Evolutionary conservation across 2,797 vertebrate genomes (phyloP).

Genomic region (Liparis tanakae): DNA sequence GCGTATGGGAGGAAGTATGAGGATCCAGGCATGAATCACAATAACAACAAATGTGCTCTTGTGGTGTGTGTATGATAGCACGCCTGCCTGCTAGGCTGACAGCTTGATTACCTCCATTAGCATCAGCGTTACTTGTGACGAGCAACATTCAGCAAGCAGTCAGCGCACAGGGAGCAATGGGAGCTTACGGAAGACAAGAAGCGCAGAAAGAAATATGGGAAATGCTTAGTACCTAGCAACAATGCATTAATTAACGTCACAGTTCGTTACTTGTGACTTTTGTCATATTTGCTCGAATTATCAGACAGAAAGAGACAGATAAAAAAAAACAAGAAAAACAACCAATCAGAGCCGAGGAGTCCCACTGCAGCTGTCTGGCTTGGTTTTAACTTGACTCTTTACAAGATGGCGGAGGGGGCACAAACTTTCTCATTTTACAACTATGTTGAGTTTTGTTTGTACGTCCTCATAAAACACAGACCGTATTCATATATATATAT

Average conservation of each 20-base stretch:
- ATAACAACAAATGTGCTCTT: conserved; percentile 43
- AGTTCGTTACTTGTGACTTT: neutral
- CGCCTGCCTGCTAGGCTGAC: conserved; percentile 51
- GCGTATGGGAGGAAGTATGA: conserved; percentile 23
- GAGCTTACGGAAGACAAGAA: conserved; percentile 13
- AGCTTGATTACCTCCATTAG: conserved; percentile 70
- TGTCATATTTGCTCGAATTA: neutral
- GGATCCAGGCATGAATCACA: conserved; percentile 45
- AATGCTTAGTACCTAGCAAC: conserved; percentile 6
- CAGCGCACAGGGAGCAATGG: conserved; percentile 10
- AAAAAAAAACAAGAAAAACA: neutral
- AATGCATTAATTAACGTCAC: conserved; percentile 15
- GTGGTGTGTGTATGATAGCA: conserved; percentile 37
- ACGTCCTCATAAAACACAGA: conserved; percentile 28
- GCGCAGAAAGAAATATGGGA: conserved; percentile 3
- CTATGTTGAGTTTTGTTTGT: conserved; percentile 27
- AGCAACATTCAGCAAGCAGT: conserved; percentile 47
- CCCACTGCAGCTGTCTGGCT: no score
- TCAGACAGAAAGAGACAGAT: neutral
- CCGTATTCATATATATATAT: neutral
- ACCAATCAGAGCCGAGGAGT: no score
- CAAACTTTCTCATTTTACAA: no score
- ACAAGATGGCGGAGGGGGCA: no score
- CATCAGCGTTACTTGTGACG: conserved; percentile 64
- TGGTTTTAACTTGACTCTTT: no score